A percentile compares a stretch with the other conserved stretches of the same genome.
phyloP scores from a whole-genome alignment of 2,797 vertebrate genomes.

The Glossophaga mutica region DNA sequence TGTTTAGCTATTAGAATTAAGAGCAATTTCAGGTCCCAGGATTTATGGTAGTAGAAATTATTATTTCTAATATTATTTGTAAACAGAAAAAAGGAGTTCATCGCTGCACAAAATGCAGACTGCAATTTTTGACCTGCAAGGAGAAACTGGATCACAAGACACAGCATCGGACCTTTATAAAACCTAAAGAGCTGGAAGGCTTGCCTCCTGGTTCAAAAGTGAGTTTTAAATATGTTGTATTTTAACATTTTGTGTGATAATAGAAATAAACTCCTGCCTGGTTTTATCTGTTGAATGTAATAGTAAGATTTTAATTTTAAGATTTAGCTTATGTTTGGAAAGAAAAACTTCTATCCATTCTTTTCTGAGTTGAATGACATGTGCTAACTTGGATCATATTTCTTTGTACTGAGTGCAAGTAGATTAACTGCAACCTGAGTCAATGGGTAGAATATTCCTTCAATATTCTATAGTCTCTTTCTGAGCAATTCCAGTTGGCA shows the following conservation, averaged over 20 bases:
- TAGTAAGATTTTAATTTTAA: constrained; percentile 33
- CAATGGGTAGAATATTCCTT: neutral
- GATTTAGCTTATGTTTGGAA: constrained; percentile 37
- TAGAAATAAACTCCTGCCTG: neutral
- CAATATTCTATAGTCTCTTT: neutral
- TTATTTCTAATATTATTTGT: constrained; percentile 39
- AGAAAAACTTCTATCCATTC: neutral
- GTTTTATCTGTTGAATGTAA: constrained; percentile 19
- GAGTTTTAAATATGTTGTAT: constrained; percentile 48
- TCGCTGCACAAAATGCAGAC: constrained; percentile 94
- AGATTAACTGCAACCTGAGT: constrained; percentile 6
- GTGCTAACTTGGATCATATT: constrained; percentile 1
- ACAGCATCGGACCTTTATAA: constrained; percentile 94
- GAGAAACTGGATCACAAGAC: constrained; percentile 94
- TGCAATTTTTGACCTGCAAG: constrained; percentile 96
- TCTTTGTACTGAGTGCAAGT: neutral
- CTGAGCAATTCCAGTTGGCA: neutral
- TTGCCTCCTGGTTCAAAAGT: constrained; percentile 98
- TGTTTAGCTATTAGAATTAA: neutral
- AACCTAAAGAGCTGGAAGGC: constrained; percentile 94
- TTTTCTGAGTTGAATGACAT: neutral
- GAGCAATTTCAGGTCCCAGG: neutral
- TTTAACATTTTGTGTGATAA: constrained; percentile 20
- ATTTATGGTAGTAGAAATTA: neutral
- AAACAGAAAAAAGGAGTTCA: constrained; percentile 94